Conservation (phyloP, 2,113 vertebrate genomes). For the Oreocharis arfaki region DNA sequence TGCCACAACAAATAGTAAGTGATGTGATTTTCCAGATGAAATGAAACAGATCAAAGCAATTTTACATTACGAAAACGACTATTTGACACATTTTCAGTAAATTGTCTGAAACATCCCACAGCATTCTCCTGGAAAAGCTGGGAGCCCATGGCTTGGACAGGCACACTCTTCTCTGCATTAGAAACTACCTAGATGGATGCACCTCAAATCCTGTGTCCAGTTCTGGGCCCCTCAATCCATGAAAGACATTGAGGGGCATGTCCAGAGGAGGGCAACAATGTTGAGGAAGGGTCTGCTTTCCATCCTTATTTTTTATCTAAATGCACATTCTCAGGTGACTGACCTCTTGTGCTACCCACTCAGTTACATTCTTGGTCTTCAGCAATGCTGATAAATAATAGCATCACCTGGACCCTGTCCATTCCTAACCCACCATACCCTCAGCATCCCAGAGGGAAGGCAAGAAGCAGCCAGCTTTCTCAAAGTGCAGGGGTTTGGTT, state of each 20-base stretch:
- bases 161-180: rapidly evolving
- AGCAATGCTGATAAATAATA: background rate
- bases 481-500: background rate
- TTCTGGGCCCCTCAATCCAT: background rate
- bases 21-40: background rate
- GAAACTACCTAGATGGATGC: background rate
- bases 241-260: background rate
- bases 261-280: background rate
- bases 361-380: background rate
- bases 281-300: background rate
- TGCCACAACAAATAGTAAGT: background rate
- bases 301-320: background rate
- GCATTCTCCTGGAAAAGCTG: background rate
- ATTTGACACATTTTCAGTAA: background rate
- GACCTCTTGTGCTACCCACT: background rate
- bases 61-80: background rate
- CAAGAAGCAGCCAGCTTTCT: background rate
- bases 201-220: background rate
- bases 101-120: background rate
- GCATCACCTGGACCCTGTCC: background rate
- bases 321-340: no score
- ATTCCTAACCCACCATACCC: background rate
- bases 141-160: background rate
- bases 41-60: background rate
- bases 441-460: background rate